Percentiles rank a stretch among this genome's conserved stretches.
Evolutionary conservation across 2,888 invertebrate genomes (phyloP).

Genomic region (Tetramorium bicarinatum): DNA sequence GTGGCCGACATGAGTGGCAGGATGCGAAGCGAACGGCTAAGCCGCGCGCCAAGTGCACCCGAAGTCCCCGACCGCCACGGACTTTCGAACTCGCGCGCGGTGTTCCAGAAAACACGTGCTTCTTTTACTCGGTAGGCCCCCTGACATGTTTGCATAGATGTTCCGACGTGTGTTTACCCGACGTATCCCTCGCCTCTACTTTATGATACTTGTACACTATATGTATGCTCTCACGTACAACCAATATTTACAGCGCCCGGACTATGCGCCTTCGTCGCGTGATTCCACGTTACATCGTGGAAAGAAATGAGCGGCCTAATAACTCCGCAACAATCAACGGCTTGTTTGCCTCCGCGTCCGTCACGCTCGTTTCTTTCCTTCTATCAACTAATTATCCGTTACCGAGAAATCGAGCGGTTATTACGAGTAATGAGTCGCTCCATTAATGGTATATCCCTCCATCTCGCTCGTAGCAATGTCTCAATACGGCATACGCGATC

Average conservation of each 20-base stretch:
- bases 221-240: constrained; percentile 55
- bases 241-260: constrained; percentile 53
- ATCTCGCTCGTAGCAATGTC: not conserved
- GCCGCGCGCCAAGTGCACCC: constrained; percentile 32
- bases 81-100: constrained; percentile 35
- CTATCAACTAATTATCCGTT: constrained; percentile 18
- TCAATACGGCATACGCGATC: not conserved
- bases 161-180: constrained; percentile 62
- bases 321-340: constrained; percentile 31
- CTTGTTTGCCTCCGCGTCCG: constrained; percentile 16
- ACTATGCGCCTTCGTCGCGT: constrained; percentile 3
- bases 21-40: constrained; percentile 15
- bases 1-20: constrained; percentile 10
- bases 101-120: constrained; percentile 67
- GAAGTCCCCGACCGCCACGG: not conserved
- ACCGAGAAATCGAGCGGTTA: not conserved
- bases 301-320: constrained; percentile 44
- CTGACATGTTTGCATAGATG: constrained; percentile 73
- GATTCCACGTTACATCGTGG: constrained; percentile 24
- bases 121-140: constrained; percentile 61
- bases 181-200: constrained; percentile 57
- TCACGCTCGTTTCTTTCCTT: constrained; percentile 8
- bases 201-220: constrained; percentile 56
- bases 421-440: not conserved
- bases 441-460: not conserved